phyloP scores from a whole-genome alignment of 2,888 invertebrate species.

The Idaea dimidiata region DNA sequence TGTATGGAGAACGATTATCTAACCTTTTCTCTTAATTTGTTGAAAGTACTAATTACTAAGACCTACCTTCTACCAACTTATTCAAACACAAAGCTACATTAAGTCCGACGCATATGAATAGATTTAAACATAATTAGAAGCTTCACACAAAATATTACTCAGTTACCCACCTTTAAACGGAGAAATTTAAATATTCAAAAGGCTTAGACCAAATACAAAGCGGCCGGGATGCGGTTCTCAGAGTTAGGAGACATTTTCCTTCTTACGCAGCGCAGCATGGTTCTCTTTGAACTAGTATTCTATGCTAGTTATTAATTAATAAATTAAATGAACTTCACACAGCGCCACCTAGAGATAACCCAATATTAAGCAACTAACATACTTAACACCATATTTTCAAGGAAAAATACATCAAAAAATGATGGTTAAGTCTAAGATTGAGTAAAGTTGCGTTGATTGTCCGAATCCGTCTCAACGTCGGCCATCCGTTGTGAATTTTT shows the following conservation, averaged over 20 bases:
- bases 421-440: too few species aligned
- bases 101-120: slow-evolving; percentile 25
- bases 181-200: slow-evolving; percentile 51
- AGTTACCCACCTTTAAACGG: slow-evolving; percentile 26
- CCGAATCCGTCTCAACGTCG: too few species aligned
- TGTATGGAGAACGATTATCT: too few species aligned
- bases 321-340: too few species aligned
- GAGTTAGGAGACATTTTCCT: slow-evolving; percentile 17
- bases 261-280: neutral
- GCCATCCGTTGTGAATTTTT: too few species aligned
- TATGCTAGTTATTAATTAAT: neutral
- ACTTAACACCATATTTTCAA: too few species aligned
- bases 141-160: slow-evolving; percentile 34
- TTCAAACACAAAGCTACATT: neutral
- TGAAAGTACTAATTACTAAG: neutral
- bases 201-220: slow-evolving; percentile 32
- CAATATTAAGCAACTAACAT: too few species aligned
- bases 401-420: too few species aligned
- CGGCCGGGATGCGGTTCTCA: slow-evolving; percentile 16
- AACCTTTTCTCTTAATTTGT: too few species aligned
- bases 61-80: neutral
- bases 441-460: too few species aligned
- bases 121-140: slow-evolving; percentile 37
- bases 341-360: too few species aligned
- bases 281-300: neutral